These are phyloP conservation scores for Rhinoderma darwinii DNA, from an alignment of 2,113 vertebrate species.

Conservation along the genomic window DNA sequence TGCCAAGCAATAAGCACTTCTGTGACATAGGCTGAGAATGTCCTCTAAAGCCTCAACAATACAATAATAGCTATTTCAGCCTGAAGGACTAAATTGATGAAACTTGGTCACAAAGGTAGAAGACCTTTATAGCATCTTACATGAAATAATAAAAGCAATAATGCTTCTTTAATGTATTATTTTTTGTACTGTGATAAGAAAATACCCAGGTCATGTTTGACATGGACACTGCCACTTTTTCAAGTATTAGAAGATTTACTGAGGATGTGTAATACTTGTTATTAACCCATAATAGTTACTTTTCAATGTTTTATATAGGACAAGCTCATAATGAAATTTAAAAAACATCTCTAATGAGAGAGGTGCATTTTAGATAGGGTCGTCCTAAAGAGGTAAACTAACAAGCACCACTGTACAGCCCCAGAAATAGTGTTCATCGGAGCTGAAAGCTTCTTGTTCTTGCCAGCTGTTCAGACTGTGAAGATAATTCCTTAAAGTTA, in stretches of 20 bases:
- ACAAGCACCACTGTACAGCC: neutral
- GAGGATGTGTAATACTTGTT: neutral
- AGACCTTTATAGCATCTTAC: constrained; percentile 32
- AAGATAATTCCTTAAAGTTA: neutral
- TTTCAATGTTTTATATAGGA: neutral
- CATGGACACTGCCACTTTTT: neutral
- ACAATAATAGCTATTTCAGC: constrained; percentile 35
- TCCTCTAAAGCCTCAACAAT: constrained; percentile 16
- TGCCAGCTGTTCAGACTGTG: neutral
- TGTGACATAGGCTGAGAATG: constrained; percentile 25
- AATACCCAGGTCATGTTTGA: neutral
- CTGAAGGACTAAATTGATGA: constrained; percentile 41
- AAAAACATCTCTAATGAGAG: neutral
- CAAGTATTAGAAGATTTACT: neutral
- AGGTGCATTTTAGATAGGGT: neutral
- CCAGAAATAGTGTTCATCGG: neutral
- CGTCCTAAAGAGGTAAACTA: neutral
- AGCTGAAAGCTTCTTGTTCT: neutral
- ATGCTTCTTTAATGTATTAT: constrained; percentile 27
- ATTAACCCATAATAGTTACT: neutral
- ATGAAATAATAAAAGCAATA: constrained; percentile 40
- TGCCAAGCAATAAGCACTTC: constrained; percentile 30
- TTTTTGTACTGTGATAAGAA: neutral
- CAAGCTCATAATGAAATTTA: neutral
- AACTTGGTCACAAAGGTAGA: constrained; percentile 34